Base-by-base conservation (phyloP, 2,888 invertebrate species). In the Mellilla xanthometata region DNA sequence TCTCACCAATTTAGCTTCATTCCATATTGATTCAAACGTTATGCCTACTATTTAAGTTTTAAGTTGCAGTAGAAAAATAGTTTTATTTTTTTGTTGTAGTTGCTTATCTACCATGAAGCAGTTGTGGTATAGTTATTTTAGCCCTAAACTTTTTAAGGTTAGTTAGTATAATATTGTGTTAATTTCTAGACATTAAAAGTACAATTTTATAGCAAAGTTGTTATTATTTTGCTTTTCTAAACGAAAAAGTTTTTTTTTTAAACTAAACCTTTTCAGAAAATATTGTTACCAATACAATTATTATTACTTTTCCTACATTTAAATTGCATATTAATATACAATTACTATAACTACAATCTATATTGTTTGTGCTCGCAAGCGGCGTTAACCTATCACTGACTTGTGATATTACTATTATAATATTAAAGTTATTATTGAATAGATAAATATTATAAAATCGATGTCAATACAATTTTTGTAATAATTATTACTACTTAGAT, bases 31-130 rank as follows among this genome's bases (percentile, higher is more conserved):
- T 19, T 19, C 15, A 6, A 5, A 19, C 6, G 6, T 19, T 5
- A 19, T 19, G 6, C 15, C 15, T 1, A 19, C 2, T 19, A 19
- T 19, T 19, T 5, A 19, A n/a, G n/a, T n/a, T 39, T 41, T 27
- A 33, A 29, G 23, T 42, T 35, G 35, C 34, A 46, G 56, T 62
- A 60, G 54, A 62, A 64, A 64, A 62, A 60, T 60, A 61, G 44
- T 31, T n/a, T n/a, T n/a, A 43, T 36, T 42, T 34, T 43, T 52
- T 31, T 23, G 35, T 23, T 30, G 12, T n/a, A 38, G 36, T 36
- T 44, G 12, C 33, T 50, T 50, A 40, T 11, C 32, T 44, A 49
- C 19, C 29, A 15, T 43, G 36, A 26, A 15, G 29, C 11, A 33
- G 4, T 8, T 22, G 10, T 22, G 2, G 12, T 12, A 27, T 13